These are phyloP conservation scores for Saccostrea cuccullata DNA, from an alignment of 1,140 invertebrate species.

Conservation along the genomic window DNA sequence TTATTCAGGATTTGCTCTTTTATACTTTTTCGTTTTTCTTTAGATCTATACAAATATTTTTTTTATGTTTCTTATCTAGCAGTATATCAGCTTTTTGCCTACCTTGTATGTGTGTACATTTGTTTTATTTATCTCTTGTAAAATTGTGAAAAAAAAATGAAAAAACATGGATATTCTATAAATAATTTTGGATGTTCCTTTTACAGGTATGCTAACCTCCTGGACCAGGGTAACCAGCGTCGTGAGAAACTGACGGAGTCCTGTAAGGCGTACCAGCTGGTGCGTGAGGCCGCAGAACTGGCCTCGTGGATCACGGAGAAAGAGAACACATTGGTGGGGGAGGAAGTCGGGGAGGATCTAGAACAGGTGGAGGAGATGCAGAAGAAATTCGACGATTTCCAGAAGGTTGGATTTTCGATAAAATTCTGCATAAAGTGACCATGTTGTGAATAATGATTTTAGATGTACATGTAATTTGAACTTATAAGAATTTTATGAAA, in stretches of 20 bases:
- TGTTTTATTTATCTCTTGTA: too few species aligned
- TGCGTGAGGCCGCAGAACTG: slow-evolving; percentile 98
- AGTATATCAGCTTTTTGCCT: too few species aligned
- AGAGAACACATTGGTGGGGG: slow-evolving; percentile 88
- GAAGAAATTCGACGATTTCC: slow-evolving; percentile 99
- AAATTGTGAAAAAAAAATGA: too few species aligned
- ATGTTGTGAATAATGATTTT: too few species aligned
- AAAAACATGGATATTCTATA: too few species aligned
- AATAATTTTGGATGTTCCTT: not conserved
- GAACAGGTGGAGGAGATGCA: slow-evolving; percentile 99
- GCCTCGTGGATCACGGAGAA: slow-evolving; percentile 99
- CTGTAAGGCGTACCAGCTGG: slow-evolving; percentile 97
- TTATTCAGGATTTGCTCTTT: too few species aligned
- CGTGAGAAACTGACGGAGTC: slow-evolving; percentile 98
- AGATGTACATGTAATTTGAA: too few species aligned
- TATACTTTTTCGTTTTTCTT: too few species aligned
- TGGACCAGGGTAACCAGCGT: slow-evolving; percentile 92
- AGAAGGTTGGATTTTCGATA: slow-evolving; percentile 79
- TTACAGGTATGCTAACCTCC: slow-evolving; percentile 89
- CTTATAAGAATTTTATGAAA: too few species aligned
- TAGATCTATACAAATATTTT: too few species aligned
- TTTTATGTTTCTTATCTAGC: too few species aligned
- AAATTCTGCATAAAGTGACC: not conserved
- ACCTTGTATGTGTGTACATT: too few species aligned
- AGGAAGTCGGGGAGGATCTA: slow-evolving; percentile 88